phyloP scores from a whole-genome alignment of 2,113 vertebrate genomes.

The Triplophysa siluroides region DNA sequence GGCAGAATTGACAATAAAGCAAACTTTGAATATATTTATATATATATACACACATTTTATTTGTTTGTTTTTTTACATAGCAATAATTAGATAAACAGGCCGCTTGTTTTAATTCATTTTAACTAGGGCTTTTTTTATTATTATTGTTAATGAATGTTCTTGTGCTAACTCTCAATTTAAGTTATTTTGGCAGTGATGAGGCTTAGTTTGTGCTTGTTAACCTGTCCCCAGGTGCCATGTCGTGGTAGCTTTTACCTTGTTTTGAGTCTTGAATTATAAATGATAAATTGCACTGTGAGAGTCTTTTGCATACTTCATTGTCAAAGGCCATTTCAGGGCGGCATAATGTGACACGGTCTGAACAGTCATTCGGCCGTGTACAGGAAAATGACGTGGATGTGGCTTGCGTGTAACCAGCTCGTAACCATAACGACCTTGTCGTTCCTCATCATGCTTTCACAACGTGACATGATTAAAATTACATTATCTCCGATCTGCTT shows the following conservation, averaged over 20 bases:
- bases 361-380: not conserved
- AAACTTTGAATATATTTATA: too few species aligned
- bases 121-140: not conserved
- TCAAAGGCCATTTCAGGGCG: not conserved
- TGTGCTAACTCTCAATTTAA: not conserved
- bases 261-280: not conserved
- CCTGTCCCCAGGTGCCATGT: not conserved
- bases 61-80: too few species aligned
- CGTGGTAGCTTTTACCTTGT: not conserved
- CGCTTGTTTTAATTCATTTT: too few species aligned
- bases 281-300: not conserved
- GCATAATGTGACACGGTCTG: conserved; percentile 3
- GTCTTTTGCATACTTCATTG: not conserved
- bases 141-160: not conserved
- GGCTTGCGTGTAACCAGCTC: not conserved
- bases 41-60: too few species aligned
- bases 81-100: too few species aligned
- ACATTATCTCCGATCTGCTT: not conserved
- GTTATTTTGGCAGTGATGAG: not conserved
- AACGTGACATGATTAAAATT: conserved; percentile 11
- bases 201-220: conserved; percentile 9
- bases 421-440: conserved; percentile 5
- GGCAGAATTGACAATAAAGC: too few species aligned
- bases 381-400: not conserved
- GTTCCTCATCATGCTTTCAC: not conserved